These are phyloP conservation scores for Salmo trutta DNA, from an alignment of 2,797 vertebrate genomes.

Conservation along the genomic window DNA sequence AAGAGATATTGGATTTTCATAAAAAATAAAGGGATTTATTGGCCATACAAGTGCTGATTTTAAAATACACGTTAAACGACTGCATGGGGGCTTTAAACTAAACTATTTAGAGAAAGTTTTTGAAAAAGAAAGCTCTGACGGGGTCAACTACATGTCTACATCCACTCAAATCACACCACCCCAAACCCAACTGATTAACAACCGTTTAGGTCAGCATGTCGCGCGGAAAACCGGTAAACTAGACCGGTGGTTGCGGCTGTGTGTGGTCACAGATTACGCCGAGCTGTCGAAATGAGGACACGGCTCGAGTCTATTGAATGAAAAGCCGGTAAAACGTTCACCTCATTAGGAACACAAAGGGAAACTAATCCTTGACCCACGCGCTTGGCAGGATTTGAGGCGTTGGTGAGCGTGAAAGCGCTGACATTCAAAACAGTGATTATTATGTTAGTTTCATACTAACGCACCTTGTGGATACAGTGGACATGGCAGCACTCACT, in stretches of 20 bases:
- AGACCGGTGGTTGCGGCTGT: neutral
- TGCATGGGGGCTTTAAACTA: too few species aligned
- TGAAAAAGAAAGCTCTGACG: too few species aligned
- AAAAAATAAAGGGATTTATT: too few species aligned
- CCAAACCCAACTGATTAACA: neutral
- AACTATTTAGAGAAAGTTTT: too few species aligned
- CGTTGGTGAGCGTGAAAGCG: neutral
- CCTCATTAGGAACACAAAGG: constrained; percentile 42
- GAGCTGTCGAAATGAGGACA: constrained; percentile 16
- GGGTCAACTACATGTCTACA: too few species aligned
- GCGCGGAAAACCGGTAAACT: neutral
- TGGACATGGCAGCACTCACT: neutral
- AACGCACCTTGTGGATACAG: neutral
- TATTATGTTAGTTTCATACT: neutral
- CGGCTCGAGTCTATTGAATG: neutral
- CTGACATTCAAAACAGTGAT: too few species aligned
- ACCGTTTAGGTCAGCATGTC: neutral
- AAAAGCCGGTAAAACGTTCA: constrained; percentile 34
- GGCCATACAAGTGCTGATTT: too few species aligned
- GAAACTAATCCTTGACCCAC: constrained; percentile 29
- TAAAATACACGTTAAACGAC: too few species aligned
- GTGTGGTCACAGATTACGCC: constrained; percentile 35
- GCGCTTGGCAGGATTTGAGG: neutral
- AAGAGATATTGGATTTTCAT: too few species aligned
- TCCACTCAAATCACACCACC: too few species aligned